Evolutionary conservation across 2,797 vertebrate species (phyloP).

Genomic region (Apogon hyalosoma): DNA sequence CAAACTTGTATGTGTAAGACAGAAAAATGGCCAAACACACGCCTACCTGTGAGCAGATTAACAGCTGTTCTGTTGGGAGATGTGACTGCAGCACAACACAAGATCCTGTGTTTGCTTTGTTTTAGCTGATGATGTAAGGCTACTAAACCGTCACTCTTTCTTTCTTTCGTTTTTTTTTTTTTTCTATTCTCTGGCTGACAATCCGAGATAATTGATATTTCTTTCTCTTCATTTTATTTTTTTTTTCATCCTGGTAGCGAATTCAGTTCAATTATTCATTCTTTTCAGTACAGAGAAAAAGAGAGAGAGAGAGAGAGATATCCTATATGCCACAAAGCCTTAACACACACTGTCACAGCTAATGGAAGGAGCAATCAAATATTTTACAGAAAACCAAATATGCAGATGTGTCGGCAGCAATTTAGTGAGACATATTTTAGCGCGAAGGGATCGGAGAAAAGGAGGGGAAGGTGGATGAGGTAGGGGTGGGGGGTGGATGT

Average conservation of each 20-base stretch:
- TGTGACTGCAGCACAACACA: constrained; percentile 20
- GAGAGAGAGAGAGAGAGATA: constrained; percentile 29
- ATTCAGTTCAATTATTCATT: constrained; percentile 65
- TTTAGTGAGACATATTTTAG: constrained; percentile 73
- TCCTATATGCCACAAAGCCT: constrained; percentile 51
- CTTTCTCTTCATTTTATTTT: constrained; percentile 31
- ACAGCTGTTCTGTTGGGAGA: constrained; percentile 37
- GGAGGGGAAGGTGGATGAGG: neutral
- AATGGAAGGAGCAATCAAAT: constrained; percentile 76
- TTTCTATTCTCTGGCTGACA: constrained; percentile 38
- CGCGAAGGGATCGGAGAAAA: constrained; percentile 15
- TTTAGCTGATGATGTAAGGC: constrained; percentile 39
- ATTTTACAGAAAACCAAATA: constrained; percentile 76
- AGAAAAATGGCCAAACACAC: constrained; percentile 22
- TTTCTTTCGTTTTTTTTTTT: constrained; percentile 1
- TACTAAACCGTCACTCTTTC: constrained; percentile 39
- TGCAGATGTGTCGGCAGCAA: constrained; percentile 73
- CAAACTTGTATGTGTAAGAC: constrained; percentile 21
- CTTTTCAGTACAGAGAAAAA: constrained; percentile 31
- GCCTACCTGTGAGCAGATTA: constrained; percentile 38
- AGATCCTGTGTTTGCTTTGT: constrained; percentile 39
- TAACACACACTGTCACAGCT: constrained; percentile 70
- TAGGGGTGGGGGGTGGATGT: neutral
- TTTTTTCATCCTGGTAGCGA: constrained; percentile 32
- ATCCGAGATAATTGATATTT: constrained; percentile 62